These are phyloP conservation scores for Probaryconus sp. DNA, from an alignment of 1,140 invertebrate species.

Conservation along the genomic window DNA sequence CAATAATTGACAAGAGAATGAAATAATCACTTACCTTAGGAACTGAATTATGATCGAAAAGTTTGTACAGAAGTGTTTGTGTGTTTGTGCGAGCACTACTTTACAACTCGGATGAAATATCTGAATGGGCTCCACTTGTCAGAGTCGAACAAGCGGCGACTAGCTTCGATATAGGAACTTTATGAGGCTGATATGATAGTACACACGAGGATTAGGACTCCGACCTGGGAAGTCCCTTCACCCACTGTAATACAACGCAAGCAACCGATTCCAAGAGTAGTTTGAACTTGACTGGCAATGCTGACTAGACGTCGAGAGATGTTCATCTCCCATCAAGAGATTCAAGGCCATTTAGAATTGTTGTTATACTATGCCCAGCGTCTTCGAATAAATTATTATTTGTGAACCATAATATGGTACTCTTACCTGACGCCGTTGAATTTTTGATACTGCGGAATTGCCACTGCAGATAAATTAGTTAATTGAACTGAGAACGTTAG, in stretches of 20 bases:
- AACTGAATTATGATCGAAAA: too few relatives aligned
- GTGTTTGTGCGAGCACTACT: not conserved
- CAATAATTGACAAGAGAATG: too few relatives aligned
- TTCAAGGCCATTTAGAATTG: conserved; percentile 42
- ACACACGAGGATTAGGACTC: conserved; percentile 41
- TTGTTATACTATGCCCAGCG: too few relatives aligned
- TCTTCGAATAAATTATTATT: too few relatives aligned
- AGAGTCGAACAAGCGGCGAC: not conserved
- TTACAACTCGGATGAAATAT: conserved; percentile 5
- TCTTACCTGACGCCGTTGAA: too few relatives aligned
- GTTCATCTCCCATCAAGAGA: conserved; percentile 43
- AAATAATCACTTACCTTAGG: too few relatives aligned
- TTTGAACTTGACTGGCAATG: conserved; percentile 58
- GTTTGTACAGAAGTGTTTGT: too few relatives aligned
- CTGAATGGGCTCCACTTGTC: conserved; percentile 4
- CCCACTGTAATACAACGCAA: conserved; percentile 28
- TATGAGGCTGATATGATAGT: not conserved
- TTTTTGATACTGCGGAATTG: too few relatives aligned
- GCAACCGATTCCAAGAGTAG: conserved; percentile 46
- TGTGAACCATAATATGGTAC: too few relatives aligned
- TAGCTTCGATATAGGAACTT: conserved; percentile 28
- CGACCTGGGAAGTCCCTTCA: conserved; percentile 56
- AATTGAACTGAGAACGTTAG: too few relatives aligned
- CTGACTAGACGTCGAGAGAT: conserved; percentile 45
- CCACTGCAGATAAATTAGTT: too few relatives aligned